Base-by-base conservation (phyloP, 2,113 vertebrate species). In the Triplophysa rosa region DNA sequence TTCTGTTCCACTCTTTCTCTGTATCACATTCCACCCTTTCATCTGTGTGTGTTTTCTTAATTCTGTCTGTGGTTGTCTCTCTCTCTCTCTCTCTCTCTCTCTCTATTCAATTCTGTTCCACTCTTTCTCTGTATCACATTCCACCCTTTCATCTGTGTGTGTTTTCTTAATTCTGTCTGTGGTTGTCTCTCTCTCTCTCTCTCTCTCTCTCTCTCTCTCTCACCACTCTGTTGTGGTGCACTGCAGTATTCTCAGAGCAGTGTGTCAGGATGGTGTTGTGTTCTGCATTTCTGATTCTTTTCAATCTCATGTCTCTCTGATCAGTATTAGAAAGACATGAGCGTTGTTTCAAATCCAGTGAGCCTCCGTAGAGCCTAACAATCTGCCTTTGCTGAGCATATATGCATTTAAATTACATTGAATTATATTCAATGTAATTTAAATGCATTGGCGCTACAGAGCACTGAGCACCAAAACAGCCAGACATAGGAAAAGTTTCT, bases 241-340 rank as follows among this genome's bases (percentile, higher is more conserved):
- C 72, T 84, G 83, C 83, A 84, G 83, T 81, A 84, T 84, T 81
- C 69, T 84, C 68, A 61, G 59, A 77, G 67, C 62, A 52, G 47
- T 70, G 62, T 56, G 56, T 67, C 74, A 64, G 67, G 65, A 67
- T 68, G 75, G 58, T 74, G 76, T 78, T 82, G 67, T 74, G 68
- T 61, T 78, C 47, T 64, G 61, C 74, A 65, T 77, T 76, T 76
- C 73, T 37, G 59, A 76, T 65, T 65, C 52, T 33, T 65, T 37
- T 77, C 37, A 77, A 77, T n/a, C n/a, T n/a, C n/a, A n/a, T n/a
- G n/a, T n/a, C n/a, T n/a, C n/a, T n/a, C n/a, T n/a, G n/a, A n/a
- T 47, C 10, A 49, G 47, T 11, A 49, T 49, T 14, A 49, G 11
- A 49, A 13, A 49, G 11, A 49, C 47, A 13, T 13, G 47, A 14